A percentile compares a stretch with the other conserved stretches of the same genome.
Evolutionary conservation across 1,140 invertebrate genomes (phyloP).

Genomic region (Bicyclus anynana): DNA sequence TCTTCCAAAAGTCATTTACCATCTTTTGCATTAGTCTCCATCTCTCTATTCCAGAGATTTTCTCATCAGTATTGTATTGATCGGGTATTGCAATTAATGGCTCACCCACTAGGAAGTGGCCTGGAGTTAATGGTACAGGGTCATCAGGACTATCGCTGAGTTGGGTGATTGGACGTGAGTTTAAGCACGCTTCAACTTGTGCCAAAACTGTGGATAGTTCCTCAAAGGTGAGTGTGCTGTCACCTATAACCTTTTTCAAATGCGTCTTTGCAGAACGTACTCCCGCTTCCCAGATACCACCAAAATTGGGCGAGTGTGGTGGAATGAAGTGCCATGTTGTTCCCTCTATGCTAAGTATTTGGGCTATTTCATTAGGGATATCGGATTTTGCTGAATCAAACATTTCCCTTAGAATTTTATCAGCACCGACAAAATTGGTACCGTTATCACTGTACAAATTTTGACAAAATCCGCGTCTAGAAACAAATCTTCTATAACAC

Average conservation of each 20-base stretch:
- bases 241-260: constrained; percentile 6
- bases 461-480: constrained; percentile 6
- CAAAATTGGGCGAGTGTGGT: constrained; percentile 1
- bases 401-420: neutral
- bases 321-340: constrained; percentile 10
- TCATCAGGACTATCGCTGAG: constrained; percentile 7
- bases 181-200: constrained; percentile 10
- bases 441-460: constrained; percentile 16
- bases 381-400: neutral
- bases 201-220: constrained; percentile 7
- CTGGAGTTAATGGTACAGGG: constrained; percentile 5
- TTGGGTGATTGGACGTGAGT: constrained; percentile 7
- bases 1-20: constrained; percentile 14
- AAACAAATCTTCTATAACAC: constrained; percentile 8
- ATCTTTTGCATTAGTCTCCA: constrained; percentile 9
- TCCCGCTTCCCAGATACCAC: constrained; percentile 6
- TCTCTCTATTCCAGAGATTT: constrained; percentile 1
- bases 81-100: neutral
- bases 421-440: constrained; percentile 4
- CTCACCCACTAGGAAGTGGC: constrained; percentile 3
- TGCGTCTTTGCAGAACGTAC: constrained; percentile 9
- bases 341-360: constrained; percentile 4
- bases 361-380: neutral
- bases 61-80: no score
- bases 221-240: constrained; percentile 9